These are phyloP conservation scores for Acrobeloides nanus DNA, from an alignment of 2,888 invertebrate species.

Conservation along the genomic window DNA sequence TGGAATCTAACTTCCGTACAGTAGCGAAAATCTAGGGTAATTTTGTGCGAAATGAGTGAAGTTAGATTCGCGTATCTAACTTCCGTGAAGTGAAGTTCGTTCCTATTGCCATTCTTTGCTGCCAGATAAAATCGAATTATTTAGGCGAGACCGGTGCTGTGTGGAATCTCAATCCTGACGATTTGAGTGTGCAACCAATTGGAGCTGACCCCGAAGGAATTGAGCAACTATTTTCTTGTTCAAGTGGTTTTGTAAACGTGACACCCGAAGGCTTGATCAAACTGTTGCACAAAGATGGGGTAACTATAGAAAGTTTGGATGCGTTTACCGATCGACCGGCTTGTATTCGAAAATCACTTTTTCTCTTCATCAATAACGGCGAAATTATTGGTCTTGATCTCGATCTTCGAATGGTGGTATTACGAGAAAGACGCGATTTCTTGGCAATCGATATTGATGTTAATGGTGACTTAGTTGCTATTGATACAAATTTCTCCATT, in stretches of 20 bases:
- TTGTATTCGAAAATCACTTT: neutral
- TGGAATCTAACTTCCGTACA: neutral
- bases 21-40: neutral
- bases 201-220: conserved; percentile 25
- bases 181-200: conserved; percentile 10
- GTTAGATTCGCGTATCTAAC: too few relatives aligned
- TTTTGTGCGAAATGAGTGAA: neutral
- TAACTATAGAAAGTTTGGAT: conserved; percentile 9
- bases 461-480: conserved; percentile 9
- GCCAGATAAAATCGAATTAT: neutral
- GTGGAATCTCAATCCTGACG: conserved; percentile 17
- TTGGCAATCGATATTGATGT: conserved; percentile 11
- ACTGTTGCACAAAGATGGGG: conserved; percentile 9
- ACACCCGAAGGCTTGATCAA: conserved; percentile 8
- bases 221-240: conserved; percentile 11
- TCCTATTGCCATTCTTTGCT: neutral
- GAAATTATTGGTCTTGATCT: conserved; percentile 7
- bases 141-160: conserved; percentile 24
- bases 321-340: neutral
- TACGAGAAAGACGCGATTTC: neutral
- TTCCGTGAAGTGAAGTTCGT: too few relatives aligned
- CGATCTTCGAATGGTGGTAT: neutral
- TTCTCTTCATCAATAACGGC: conserved; percentile 6
- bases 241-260: conserved; percentile 2
- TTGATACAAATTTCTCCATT: neutral